Percentiles rank a stretch among this genome's conserved stretches.
Conservation (phyloP, 2,113 vertebrate genomes). For the Crotalus horridus region DNA sequence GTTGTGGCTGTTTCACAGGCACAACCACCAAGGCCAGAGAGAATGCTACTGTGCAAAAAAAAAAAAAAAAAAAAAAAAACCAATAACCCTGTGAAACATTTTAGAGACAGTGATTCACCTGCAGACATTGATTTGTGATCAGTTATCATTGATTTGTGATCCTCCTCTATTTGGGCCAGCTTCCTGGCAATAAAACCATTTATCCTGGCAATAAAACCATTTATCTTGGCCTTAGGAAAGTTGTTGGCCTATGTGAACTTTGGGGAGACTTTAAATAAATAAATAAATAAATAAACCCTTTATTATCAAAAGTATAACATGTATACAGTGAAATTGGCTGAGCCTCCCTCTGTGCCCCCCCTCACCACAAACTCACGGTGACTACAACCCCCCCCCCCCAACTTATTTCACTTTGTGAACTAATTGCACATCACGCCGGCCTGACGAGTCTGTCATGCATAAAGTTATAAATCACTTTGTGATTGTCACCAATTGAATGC, state of each 20-base stretch:
- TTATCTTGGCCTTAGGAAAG: neutral
- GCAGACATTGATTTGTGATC: neutral
- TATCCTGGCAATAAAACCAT: neutral
- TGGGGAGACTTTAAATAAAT: neutral
- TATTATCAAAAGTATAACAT: too few relatives aligned
- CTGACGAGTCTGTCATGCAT: too few relatives aligned
- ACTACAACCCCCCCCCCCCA: too few relatives aligned
- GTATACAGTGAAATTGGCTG: too few relatives aligned
- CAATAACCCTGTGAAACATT: too few relatives aligned
- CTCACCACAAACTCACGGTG: too few relatives aligned
- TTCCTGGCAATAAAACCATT: neutral
- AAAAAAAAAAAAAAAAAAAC: neutral
- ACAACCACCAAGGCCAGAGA: neutral
- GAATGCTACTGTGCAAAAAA: neutral
- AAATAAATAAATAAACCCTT: too few relatives aligned
- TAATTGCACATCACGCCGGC: too few relatives aligned
- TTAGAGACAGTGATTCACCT: neutral
- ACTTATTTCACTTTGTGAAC: too few relatives aligned
- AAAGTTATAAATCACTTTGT: neutral
- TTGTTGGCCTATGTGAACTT: neutral
- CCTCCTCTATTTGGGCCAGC: neutral
- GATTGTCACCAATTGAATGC: neutral
- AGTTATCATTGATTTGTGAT: neutral
- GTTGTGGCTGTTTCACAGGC: neutral
- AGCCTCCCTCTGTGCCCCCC: too few relatives aligned